Base-by-base conservation (phyloP, 2,888 invertebrate species). In the Ormyrus thymus region DNA sequence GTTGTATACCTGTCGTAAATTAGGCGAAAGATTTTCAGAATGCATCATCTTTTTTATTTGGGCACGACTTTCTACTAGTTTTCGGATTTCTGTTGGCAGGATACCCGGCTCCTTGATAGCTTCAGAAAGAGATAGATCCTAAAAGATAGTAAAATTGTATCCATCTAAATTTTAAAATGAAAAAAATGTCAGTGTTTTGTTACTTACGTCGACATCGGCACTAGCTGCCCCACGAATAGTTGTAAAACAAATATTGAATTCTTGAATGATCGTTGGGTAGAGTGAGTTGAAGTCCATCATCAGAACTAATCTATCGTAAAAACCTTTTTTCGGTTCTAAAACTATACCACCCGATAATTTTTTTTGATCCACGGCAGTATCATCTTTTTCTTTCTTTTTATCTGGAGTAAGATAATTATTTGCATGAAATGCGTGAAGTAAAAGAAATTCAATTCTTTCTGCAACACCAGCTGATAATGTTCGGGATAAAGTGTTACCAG, bases 201-300 rank as follows among this genome's bases (percentile, higher is more conserved):
- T 29, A 29, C 68, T 81, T 84, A 88, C 88, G 75, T 84, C 79
- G 43, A 83, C 73, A 9, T 89, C 85, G 5, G 85, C 85, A 66
- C 86, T 88, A 11, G 89, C 89, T 9, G 89, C 90, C 0, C 89
- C 89, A 46, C 86, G 84, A 7, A 95, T 92, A 0, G 99, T 99
- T 0, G 99, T 99, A 89, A 99, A 99, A 89, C 99, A 99, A 83
- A 99, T 97, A 90, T 99, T 99, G 89, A 96, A 99, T 88, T 99
- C 99, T 89, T 99, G 99, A 85, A 99, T 99, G 83, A 99, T 99
- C 87, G 98, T 98, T 0, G 99, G 99, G 90, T 99, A 99, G 76
- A 99, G 91, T 0, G 98, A 98, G 91, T 99, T 99, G 90, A 99
- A 99, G 88, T 99, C 99, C 96, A 99, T 97, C 11, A 99, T 92